phyloP scores from a whole-genome alignment of 2,888 invertebrate species.

The Elegia similella region DNA sequence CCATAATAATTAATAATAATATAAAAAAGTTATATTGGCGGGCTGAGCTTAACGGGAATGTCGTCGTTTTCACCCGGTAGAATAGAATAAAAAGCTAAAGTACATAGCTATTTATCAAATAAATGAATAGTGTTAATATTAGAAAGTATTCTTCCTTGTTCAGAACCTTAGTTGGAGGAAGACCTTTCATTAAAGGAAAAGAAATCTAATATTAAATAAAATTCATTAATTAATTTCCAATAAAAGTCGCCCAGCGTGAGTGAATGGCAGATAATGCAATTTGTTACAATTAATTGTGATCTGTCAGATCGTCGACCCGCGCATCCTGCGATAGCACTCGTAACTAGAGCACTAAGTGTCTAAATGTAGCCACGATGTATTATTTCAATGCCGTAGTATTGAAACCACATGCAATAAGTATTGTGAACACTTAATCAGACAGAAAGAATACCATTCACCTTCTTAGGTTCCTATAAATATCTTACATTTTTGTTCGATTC shows the following conservation, averaged over 20 bases:
- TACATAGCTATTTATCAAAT: no score
- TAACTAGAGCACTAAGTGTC: slow-evolving; percentile 13
- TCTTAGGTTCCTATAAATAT: no score
- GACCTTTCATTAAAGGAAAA: no score
- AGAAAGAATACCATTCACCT: background rate
- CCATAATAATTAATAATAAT: no score
- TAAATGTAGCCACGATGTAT: slow-evolving; percentile 4
- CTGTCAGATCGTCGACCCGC: slow-evolving; percentile 69
- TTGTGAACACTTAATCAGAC: background rate
- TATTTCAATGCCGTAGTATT: slow-evolving; percentile 3
- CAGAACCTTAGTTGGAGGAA: no score
- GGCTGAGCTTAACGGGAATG: no score
- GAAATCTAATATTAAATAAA: background rate
- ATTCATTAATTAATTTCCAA: slow-evolving; percentile 8
- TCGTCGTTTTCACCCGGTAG: no score
- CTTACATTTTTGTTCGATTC: no score
- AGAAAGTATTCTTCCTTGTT: no score
- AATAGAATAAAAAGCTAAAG: no score
- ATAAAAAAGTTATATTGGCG: no score
- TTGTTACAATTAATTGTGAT: slow-evolving; percentile 65
- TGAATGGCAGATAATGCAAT: slow-evolving; percentile 36
- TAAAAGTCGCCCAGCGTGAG: background rate
- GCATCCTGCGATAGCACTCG: slow-evolving; percentile 50
- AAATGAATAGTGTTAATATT: no score
- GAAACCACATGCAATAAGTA: background rate